Percentiles rank a stretch among this genome's conserved stretches.
phyloP scores from a whole-genome alignment of 1,140 invertebrate genomes.

The Drosophila bocqueti region DNA sequence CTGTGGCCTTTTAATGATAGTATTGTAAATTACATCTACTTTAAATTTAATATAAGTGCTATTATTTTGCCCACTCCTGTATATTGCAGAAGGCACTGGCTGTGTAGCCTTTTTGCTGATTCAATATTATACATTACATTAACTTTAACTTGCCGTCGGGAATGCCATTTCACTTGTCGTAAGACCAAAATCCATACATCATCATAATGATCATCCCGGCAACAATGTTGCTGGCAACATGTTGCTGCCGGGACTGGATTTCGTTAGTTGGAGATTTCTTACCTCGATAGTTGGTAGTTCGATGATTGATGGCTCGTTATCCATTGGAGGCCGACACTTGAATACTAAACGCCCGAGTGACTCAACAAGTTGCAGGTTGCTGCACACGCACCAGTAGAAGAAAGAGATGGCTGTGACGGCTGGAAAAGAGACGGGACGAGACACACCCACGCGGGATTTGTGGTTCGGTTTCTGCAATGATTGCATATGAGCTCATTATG shows the following conservation, averaged over 20 bases:
- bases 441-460: slow-evolving; percentile 41
- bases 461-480: slow-evolving; percentile 28
- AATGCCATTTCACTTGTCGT: slow-evolving; percentile 66
- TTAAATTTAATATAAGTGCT: neutral
- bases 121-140: slow-evolving; percentile 73
- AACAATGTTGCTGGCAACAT: slow-evolving; percentile 60
- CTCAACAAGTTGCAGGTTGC: slow-evolving; percentile 76
- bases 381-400: slow-evolving; percentile 12
- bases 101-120: slow-evolving; percentile 21
- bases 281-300: slow-evolving; percentile 19
- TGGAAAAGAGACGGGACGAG: slow-evolving; percentile 2
- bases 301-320: slow-evolving; percentile 58
- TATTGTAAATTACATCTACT: too few relatives aligned
- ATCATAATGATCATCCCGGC: slow-evolving; percentile 11
- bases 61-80: neutral
- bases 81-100: neutral
- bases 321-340: slow-evolving; percentile 63
- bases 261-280: slow-evolving; percentile 27
- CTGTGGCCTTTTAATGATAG: too few relatives aligned
- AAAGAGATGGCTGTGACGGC: neutral
- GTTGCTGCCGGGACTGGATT: slow-evolving; percentile 21
- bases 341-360: slow-evolving; percentile 71
- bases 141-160: slow-evolving; percentile 33
- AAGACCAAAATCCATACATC: slow-evolving; percentile 25
- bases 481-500: slow-evolving; percentile 50